These are phyloP conservation scores for Hydraecia micacea DNA, from an alignment of 2,888 invertebrate genomes.

Conservation along the genomic window DNA sequence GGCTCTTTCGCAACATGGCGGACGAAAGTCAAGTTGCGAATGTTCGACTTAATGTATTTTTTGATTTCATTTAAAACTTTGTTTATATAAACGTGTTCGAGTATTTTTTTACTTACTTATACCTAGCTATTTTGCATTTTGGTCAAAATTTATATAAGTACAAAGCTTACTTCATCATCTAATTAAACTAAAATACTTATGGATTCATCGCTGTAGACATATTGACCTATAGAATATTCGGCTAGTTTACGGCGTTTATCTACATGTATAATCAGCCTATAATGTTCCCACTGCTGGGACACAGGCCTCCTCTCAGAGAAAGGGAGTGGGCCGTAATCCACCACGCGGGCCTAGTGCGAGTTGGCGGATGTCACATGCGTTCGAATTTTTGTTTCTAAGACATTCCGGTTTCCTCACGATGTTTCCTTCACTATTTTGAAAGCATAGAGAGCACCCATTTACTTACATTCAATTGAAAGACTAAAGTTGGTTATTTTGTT, in stretches of 20 bases:
- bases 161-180: not conserved
- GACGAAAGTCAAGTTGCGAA: slow-evolving; percentile 45
- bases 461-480: not conserved
- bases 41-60: slow-evolving; percentile 30
- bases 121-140: not conserved
- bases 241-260: not conserved
- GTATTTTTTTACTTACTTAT: not conserved
- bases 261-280: no score
- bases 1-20: slow-evolving; percentile 56
- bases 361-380: no score
- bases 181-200: not conserved
- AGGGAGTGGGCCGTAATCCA: no score
- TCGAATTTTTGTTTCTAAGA: no score
- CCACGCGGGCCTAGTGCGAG: no score
- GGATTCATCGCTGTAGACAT: not conserved
- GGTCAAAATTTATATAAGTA: not conserved
- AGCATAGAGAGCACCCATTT: not conserved
- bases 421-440: no score
- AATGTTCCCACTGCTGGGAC: no score
- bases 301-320: no score
- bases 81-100: not conserved
- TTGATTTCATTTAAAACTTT: slow-evolving; percentile 25
- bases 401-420: no score
- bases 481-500: not conserved
- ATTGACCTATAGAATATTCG: no score